A percentile compares a stretch with the other conserved stretches of the same genome.
These are phyloP conservation scores for Aplocera efformata DNA, from an alignment of 2,888 invertebrate species.

Conservation along the genomic window DNA sequence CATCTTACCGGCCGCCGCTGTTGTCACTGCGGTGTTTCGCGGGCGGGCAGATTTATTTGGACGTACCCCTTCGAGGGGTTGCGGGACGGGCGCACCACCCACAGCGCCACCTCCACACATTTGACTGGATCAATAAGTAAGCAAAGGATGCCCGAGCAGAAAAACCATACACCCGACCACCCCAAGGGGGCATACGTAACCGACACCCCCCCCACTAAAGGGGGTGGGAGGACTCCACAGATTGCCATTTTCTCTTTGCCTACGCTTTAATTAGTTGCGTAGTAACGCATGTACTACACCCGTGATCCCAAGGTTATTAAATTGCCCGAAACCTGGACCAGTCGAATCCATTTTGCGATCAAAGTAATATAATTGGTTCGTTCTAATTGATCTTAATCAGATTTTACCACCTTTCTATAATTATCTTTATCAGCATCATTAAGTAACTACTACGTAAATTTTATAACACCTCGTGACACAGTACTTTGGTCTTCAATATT, in stretches of 20 bases:
- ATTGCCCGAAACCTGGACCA: slow-evolving; percentile 40
- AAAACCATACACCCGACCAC: slow-evolving; percentile 81
- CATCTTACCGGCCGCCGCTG: slow-evolving; percentile 75
- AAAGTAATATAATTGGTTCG: not conserved
- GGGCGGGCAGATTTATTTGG: slow-evolving; percentile 81
- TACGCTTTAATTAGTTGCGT: slow-evolving; percentile 81
- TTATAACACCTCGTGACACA: slow-evolving; percentile 18
- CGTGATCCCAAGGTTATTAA: slow-evolving; percentile 74
- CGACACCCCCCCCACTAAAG: slow-evolving; percentile 79
- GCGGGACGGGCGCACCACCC: slow-evolving; percentile 73
- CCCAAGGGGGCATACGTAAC: slow-evolving; percentile 81
- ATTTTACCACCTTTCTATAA: not conserved
- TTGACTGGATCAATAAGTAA: slow-evolving; percentile 82
- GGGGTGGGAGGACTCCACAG: slow-evolving; percentile 76
- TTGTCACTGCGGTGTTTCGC: slow-evolving; percentile 81
- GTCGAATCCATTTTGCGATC: not conserved
- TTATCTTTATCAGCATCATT: slow-evolving; percentile 10
- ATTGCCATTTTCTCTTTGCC: slow-evolving; percentile 81
- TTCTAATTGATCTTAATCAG: no score
- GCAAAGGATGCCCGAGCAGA: slow-evolving; percentile 82
- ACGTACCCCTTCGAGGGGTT: slow-evolving; percentile 72
- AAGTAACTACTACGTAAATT: slow-evolving; percentile 17
- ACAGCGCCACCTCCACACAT: slow-evolving; percentile 80
- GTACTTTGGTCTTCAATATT: slow-evolving; percentile 38
- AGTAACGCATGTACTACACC: slow-evolving; percentile 76